Evolutionary conservation across 2,113 vertebrate species (phyloP), one percentile per base, ranked within the genome.

Genomic region (Catharus bicknelli): DNA sequence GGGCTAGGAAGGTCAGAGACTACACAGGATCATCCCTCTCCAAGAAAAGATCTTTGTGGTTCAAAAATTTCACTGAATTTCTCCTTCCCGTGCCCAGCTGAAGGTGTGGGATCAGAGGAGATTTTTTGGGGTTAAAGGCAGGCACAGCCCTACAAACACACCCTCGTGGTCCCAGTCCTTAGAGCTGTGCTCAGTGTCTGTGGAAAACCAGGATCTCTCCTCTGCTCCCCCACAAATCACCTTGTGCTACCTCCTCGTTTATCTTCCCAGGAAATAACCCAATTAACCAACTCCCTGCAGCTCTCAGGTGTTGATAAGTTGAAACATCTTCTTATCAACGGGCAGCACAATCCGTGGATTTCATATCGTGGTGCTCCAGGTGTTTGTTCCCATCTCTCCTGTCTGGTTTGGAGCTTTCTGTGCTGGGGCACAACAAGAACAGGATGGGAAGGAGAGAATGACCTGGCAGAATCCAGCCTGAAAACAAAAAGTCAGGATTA

Each of bases 261-360:
- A 29, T 90, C 63, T 76, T 73, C 27, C 54, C 45, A 23, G 36
- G 61, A 85, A 81, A 90, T 62, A n/a, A 81, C 47, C 55, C 90
- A 83, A 88, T 94, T 73, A 88, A 68, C 36, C 40, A 11, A 47
- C 29, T 70, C 68, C 82, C 83, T 66, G 32, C 50, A 77, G 88
- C 80, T 77, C 68, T 16, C 18, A 87, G 58, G 51, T 74, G 63
- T 86, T 92, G 63, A 86, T 84, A 90, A 93, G 79, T 88, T 83
- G 66, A 51, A 82, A 67, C 54, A 45, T 57, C 59, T 9, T 13
- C 88, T 79, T 73, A 61, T 48, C 70, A 61, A 8, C 3, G 10
- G 68, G 23, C 75, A 57, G 42, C 27, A 43, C 58, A 20, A 12
- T 16, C 63, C 21, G 0, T 59, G 54, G 18, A 8, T 78, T 86